These are phyloP conservation scores for Dendroctonus ponderosae DNA, from an alignment of 1,140 invertebrate species.

Conservation along the genomic window DNA sequence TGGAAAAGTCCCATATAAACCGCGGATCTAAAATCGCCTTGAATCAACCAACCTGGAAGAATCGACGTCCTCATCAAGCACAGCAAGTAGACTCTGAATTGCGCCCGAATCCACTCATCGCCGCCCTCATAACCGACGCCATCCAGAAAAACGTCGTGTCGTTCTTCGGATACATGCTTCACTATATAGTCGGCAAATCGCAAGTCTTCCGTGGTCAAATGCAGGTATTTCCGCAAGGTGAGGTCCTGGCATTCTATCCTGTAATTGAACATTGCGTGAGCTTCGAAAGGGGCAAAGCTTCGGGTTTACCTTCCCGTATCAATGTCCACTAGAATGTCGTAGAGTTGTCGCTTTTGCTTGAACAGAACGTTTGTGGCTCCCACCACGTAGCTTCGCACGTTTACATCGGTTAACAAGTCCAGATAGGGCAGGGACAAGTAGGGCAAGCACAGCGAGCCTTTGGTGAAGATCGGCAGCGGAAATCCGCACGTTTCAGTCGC, in stretches of 20 bases:
- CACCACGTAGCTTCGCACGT: slow-evolving; percentile 88
- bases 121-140: slow-evolving; percentile 87
- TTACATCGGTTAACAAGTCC: slow-evolving; percentile 85
- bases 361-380: slow-evolving; percentile 98
- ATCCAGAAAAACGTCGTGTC: slow-evolving; percentile 75
- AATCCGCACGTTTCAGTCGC: slow-evolving; percentile 78
- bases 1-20: slow-evolving; percentile 41
- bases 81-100: slow-evolving; percentile 90
- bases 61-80: slow-evolving; percentile 82
- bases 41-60: slow-evolving; percentile 60
- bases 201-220: slow-evolving; percentile 91
- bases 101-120: slow-evolving; percentile 93
- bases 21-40: not conserved
- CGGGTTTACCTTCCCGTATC: slow-evolving; percentile 60
- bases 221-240: slow-evolving; percentile 77
- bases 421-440: slow-evolving; percentile 95
- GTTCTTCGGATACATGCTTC: slow-evolving; percentile 76
- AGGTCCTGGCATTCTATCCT: slow-evolving; percentile 86
- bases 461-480: slow-evolving; percentile 84
- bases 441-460: slow-evolving; percentile 93
- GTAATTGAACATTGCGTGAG: not conserved
- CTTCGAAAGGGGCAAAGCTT: not conserved
- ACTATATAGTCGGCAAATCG: slow-evolving; percentile 93
- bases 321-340: slow-evolving; percentile 91
- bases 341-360: slow-evolving; percentile 89